Percentiles rank a stretch among this genome's conserved stretches.
Evolutionary conservation across 2,113 vertebrate genomes (phyloP).

Genomic region (Bagarius yarrelli): DNA sequence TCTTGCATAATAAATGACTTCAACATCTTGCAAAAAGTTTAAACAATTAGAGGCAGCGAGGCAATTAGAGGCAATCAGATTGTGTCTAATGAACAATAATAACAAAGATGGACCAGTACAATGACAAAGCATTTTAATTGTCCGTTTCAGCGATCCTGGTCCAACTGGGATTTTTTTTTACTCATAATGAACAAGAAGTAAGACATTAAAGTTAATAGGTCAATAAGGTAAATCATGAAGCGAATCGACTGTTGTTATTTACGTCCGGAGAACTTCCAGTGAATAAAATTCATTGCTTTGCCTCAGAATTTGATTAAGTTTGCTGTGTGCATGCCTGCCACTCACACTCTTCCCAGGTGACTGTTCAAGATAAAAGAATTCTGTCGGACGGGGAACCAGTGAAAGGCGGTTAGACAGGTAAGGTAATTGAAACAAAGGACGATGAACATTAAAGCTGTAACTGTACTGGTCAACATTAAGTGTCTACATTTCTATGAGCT

Average conservation of each 20-base stretch:
- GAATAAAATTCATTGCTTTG: conserved; percentile 22
- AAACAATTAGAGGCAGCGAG: neutral
- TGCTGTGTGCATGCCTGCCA: conserved; percentile 47
- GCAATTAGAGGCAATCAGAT: conserved; percentile 2
- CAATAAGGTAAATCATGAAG: neutral
- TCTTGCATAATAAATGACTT: neutral
- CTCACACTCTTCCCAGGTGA: conserved; percentile 45
- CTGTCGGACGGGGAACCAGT: neutral
- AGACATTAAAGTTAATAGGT: neutral
- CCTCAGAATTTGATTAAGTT: conserved; percentile 52
- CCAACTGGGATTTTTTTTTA: neutral
- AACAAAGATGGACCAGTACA: neutral
- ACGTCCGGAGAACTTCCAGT: conserved; percentile 5
- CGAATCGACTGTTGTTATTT: conserved; percentile 19
- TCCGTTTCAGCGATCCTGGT: too few relatives aligned
- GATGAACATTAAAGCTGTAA: neutral
- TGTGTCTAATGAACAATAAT: neutral
- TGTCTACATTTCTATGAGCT: too few relatives aligned
- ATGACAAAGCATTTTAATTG: neutral
- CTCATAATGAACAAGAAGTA: neutral
- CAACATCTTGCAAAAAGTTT: conserved; percentile 2
- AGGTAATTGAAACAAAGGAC: neutral
- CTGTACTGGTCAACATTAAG: neutral
- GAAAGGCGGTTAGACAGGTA: neutral
- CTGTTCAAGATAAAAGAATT: conserved; percentile 25